These are phyloP conservation scores for Phylloscopus whistleri DNA, from an alignment of 2,113 vertebrate species.

Conservation along the genomic window DNA sequence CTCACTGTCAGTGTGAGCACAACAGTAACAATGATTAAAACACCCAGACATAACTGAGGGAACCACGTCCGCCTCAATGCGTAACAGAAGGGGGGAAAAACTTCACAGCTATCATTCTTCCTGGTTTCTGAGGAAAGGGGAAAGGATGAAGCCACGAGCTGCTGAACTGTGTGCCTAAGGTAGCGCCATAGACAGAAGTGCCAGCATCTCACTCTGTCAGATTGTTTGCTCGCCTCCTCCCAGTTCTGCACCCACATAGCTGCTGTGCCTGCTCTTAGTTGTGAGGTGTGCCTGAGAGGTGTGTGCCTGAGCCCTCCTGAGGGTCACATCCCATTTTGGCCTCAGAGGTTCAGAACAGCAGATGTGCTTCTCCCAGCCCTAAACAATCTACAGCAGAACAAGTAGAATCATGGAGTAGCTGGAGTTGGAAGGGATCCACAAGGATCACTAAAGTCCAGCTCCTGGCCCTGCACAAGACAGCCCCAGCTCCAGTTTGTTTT, in stretches of 20 bases:
- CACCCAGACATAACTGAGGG: not conserved
- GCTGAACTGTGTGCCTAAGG: not conserved
- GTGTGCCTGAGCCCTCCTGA: not conserved
- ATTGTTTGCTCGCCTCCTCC: not conserved
- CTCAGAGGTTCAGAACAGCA: not conserved
- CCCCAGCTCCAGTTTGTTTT: not conserved
- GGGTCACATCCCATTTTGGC: not conserved
- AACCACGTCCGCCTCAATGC: accelerated
- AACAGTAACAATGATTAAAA: not conserved
- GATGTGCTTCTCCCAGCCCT: not conserved
- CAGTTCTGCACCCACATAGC: not conserved
- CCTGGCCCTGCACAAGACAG: not conserved
- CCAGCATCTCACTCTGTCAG: accelerated
- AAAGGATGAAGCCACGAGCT: not conserved
- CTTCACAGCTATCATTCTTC: not conserved
- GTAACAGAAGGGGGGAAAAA: not conserved
- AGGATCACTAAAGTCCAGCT: not conserved
- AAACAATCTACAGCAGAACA: not conserved
- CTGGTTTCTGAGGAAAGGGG: not conserved
- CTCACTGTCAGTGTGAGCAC: not conserved
- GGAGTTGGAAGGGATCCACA: not conserved
- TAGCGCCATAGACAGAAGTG: not conserved
- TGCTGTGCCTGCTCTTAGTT: not conserved
- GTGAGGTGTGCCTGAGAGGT: not conserved
- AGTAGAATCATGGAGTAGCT: not conserved